These are phyloP conservation scores for Bilobella aurantiaca DNA, from an alignment of 1,140 invertebrate genomes.

Conservation along the genomic window DNA sequence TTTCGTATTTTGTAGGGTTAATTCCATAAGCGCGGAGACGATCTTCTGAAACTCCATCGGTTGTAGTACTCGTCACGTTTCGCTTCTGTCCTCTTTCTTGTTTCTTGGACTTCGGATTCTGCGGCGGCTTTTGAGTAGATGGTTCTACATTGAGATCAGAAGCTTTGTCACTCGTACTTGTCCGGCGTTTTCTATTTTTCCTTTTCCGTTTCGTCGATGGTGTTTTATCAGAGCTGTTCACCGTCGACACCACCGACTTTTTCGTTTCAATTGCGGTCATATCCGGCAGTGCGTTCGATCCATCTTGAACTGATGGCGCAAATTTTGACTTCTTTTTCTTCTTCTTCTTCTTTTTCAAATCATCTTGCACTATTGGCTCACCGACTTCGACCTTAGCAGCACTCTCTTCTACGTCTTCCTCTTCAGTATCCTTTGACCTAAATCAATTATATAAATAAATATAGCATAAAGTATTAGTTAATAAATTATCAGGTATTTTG, in stretches of 20 bases:
- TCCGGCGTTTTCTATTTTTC: too few relatives aligned
- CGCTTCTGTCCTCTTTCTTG: too few relatives aligned
- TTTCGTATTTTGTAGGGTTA: conserved; percentile 80
- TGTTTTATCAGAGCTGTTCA: too few relatives aligned
- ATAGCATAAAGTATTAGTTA: too few relatives aligned
- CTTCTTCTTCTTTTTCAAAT: conserved; percentile 17
- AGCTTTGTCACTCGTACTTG: too few relatives aligned
- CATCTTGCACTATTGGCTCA: background rate
- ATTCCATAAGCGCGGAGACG: conserved; percentile 78
- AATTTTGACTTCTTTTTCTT: conserved; percentile 15
- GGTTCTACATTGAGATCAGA: background rate
- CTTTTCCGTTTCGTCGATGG: too few relatives aligned
- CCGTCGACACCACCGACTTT: too few relatives aligned
- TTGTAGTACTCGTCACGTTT: conserved; percentile 19
- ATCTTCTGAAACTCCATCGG: conserved; percentile 52
- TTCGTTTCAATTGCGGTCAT: too few relatives aligned
- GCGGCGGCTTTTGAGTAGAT: too few relatives aligned
- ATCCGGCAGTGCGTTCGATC: background rate
- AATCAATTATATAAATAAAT: too few relatives aligned
- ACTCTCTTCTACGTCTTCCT: conserved; percentile 24
- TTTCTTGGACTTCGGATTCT: conserved; percentile 10
- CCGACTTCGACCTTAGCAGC: background rate
- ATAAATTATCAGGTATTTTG: too few relatives aligned
- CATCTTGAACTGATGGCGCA: background rate
- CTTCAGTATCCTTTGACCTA: conserved; percentile 15